These are phyloP conservation scores for Dipus sagitta DNA, from an alignment of 2,797 vertebrate species.

Conservation along the genomic window DNA sequence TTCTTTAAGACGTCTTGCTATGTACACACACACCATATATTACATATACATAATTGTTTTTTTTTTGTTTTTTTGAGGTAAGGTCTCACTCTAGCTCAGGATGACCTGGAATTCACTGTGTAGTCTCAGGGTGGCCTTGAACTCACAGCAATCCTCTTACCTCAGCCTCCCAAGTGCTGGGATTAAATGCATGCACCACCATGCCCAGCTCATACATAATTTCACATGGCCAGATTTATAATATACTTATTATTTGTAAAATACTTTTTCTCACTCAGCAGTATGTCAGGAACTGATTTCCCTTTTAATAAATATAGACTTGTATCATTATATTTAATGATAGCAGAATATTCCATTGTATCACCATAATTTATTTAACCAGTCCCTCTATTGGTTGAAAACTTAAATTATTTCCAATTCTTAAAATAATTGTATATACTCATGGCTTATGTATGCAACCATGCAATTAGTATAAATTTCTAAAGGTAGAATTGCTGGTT, in stretches of 20 bases:
- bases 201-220: background rate
- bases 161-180: too few species aligned
- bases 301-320: background rate
- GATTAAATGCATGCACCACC: too few species aligned
- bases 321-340: conserved; percentile 35
- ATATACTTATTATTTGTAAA: conserved; percentile 62
- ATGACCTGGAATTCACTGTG: too few species aligned
- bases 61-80: too few species aligned
- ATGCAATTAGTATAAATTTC: background rate
- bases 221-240: conserved; percentile 66
- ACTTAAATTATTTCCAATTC: conserved; percentile 48
- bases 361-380: conserved; percentile 19
- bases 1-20: conserved; percentile 62
- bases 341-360: conserved; percentile 34
- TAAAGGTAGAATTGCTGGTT: conserved; percentile 2
- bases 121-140: too few species aligned
- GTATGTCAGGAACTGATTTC: conserved; percentile 22
- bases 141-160: too few species aligned
- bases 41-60: conserved; percentile 32
- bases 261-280: conserved; percentile 1
- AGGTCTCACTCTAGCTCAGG: too few species aligned
- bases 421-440: background rate
- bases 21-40: conserved; percentile 36
- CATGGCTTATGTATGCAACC: background rate
- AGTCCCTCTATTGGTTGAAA: conserved; percentile 16